Base-by-base conservation (phyloP, 2,888 invertebrate species). In the Tetropium fuscum region DNA sequence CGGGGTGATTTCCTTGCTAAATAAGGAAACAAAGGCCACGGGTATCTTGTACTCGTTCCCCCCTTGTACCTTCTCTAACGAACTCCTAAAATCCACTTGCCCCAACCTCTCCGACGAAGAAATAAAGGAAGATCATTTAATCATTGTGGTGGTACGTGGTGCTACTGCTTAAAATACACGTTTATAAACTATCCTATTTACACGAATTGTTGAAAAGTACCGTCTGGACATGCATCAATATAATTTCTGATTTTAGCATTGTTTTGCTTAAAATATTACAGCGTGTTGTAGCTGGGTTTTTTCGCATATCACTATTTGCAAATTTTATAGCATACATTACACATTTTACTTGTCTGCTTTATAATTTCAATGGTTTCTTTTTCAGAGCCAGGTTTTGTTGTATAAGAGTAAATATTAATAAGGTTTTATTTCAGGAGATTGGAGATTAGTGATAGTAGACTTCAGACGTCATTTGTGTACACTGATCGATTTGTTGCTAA, bases 31-130 rank as follows among this genome's bases (percentile, higher is more conserved):
- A 0, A 95, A 94, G 78, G 93, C 93, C 1, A 94, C 95, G n/a
- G 97, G 97, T 19, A 96, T 98, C 3, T 85, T 98, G 22, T 98
- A 98, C 82, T 96, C 97, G 41, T 98, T 98, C 82, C 98, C 98
- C 59, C 97, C 97, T n/a, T 97, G 97, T 83, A 89, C 93, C 51
- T 98, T 97, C 81, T 96, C 97, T 30, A 91, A 95, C n/a, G 95
- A 97, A 71, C 86, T 97, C 48, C 83, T 98, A 40, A 93, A 94
- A 80, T 88, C 94, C 67, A 92, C 94, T 59, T 96, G 96, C 75
- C 95, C 95, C 64, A 94, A 92, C 78, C 85, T 98, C 55, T 92
- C 93, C 11, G 95, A 95, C 68, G 95, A 95, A 71, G 91, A 93
- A 61, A 85, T 94, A 19, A 95, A 96, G 80, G 97, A 97, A 80